Evolutionary conservation across 2,113 vertebrate genomes (phyloP), one percentile per base, ranked within the genome.

Genomic region (Hyperoodon ampullatus): DNA sequence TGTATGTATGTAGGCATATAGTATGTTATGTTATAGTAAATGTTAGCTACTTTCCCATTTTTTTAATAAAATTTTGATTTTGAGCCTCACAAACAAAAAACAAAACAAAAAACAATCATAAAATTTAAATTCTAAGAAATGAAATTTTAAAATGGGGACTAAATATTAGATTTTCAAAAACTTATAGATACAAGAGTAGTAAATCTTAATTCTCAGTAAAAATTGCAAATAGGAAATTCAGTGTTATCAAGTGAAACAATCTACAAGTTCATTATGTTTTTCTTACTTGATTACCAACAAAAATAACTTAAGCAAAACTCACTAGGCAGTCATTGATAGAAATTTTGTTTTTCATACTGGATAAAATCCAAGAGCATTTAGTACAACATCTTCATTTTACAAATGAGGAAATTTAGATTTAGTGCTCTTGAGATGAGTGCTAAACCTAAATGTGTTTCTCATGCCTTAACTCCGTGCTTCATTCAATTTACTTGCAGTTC

Each of bases 141-240:
- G 1, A 71, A 88, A 60, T 26, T 96, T 94, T 80, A 21, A 93
- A 94, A 61, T 42, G 14, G 13, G 71, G 0, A 58, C 30, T 61
- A 92, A 71, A 78, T 66, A 42, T 66, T 61, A 75, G 35, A 91
- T 90, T 96, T 94, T 39, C 35, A 68, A 95, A 93, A 92, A n/a
- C 47, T 71, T 74, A 42, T 71, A 21, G 47, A 71, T 42, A 44
- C 10, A 65, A 16, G n/a, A 63, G 30, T 58, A 72, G 91, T 55
- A 94, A 90, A 93, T 66, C 44, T 93, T 63, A 74, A 60, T 63
- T 85, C 39, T 93, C 19, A 83, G 23, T n/a, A 83, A 96, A 90
- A 94, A 42, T 44, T 71, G 55, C 61, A 91, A 71, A 66, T 77
- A 81, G 74, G 95, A 88, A 82, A 91, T 88, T 55, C 26, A 60